Percentiles rank a stretch among this genome's conserved stretches.
These are phyloP conservation scores for Phyllostomus hastatus DNA, from an alignment of 2,113 vertebrate species.

Conservation along the genomic window DNA sequence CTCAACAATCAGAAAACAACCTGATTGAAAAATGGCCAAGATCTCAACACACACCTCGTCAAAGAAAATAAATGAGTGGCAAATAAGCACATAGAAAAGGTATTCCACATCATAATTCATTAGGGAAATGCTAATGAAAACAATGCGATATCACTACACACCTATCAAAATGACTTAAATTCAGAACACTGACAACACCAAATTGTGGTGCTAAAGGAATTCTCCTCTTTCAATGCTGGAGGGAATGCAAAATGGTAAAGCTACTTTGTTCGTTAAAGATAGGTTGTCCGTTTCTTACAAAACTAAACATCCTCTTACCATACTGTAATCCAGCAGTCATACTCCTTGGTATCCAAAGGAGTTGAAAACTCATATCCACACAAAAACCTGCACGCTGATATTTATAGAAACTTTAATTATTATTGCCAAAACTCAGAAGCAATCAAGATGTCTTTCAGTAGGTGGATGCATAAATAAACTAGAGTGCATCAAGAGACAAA, in stretches of 20 bases:
- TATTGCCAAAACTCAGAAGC: not conserved
- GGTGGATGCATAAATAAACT: not conserved
- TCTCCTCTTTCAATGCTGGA: not conserved
- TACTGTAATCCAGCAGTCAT: not conserved
- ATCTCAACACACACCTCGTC: not conserved
- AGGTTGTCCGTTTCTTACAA: not conserved
- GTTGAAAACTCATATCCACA: not conserved
- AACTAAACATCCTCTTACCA: not conserved
- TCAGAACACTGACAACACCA: not conserved
- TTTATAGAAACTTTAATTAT: not conserved
- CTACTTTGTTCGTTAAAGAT: not conserved
- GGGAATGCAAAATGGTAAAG: not conserved
- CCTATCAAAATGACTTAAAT: not conserved
- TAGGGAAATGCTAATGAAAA: not conserved
- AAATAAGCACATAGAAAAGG: not conserved
- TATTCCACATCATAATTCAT: no score
- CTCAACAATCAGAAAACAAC: not conserved
- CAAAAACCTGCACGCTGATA: not conserved
- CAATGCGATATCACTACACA: not conserved
- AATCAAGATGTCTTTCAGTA: not conserved
- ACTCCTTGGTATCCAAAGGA: not conserved
- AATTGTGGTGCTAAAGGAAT: no score
- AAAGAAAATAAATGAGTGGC: not conserved
- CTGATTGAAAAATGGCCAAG: not conserved
- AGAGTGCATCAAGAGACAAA: not conserved